These are phyloP conservation scores for Enchytraeus crypticus DNA, from an alignment of 2,888 invertebrate species.

Conservation along the genomic window DNA sequence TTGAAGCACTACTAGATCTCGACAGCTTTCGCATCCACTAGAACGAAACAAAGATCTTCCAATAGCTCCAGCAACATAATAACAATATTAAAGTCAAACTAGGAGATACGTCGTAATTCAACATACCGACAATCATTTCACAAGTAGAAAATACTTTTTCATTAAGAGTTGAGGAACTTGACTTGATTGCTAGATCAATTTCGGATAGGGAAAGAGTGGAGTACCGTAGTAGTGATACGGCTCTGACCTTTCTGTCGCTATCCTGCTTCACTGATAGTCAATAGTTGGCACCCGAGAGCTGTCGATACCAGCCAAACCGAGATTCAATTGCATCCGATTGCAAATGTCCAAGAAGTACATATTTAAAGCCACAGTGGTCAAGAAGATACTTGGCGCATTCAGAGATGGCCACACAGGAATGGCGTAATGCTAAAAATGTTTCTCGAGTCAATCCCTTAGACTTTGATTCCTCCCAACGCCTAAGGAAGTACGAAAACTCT, in stretches of 20 bases:
- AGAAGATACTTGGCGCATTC: not conserved
- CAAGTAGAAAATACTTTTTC: not conserved
- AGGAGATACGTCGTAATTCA: not conserved
- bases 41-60: not conserved
- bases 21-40: not conserved
- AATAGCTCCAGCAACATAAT: not conserved
- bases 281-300: not conserved
- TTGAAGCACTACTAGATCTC: not conserved
- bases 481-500: not conserved
- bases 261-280: not conserved
- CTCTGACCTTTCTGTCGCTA: not conserved
- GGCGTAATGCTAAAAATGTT: not conserved
- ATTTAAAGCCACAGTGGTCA: slow-evolving; percentile 1
- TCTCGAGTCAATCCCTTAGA: not conserved
- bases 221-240: not conserved
- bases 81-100: too few relatives aligned
- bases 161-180: not conserved
- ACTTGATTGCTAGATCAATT: not conserved
- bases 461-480: not conserved
- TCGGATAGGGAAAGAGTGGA: not conserved
- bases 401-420: not conserved
- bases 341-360: too few relatives aligned
- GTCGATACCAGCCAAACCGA: not conserved
- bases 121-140: not conserved
- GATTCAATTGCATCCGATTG: slow-evolving; percentile 1